These are phyloP conservation scores for Mantis religiosa DNA, from an alignment of 2,888 invertebrate species.

Conservation along the genomic window DNA sequence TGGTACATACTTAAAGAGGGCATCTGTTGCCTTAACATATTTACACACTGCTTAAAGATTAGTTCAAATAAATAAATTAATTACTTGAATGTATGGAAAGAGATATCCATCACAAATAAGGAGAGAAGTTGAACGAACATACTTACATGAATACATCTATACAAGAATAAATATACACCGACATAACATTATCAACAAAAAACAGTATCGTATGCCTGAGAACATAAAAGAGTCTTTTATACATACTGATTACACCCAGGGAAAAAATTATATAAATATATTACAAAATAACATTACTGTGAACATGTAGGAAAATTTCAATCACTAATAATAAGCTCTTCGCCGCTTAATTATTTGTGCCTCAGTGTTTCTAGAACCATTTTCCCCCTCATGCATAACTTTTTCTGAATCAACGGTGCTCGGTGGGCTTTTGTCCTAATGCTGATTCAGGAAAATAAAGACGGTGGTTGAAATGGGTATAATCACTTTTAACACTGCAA, in stretches of 20 bases:
- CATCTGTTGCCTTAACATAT: conserved; percentile 3
- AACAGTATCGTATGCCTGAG: conserved; percentile 7
- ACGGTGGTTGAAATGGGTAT: not conserved
- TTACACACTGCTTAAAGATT: not conserved
- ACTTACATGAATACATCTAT: not conserved
- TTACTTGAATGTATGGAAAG: not conserved
- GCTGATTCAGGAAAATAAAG: not conserved
- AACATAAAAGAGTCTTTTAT: conserved; percentile 6
- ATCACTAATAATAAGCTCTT: not conserved
- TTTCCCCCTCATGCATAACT: not conserved
- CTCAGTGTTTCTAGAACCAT: not conserved
- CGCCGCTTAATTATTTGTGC: not conserved
- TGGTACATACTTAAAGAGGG: conserved; percentile 26
- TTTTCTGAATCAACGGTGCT: conserved; percentile 2
- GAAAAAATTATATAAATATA: not conserved
- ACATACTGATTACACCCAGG: not conserved
- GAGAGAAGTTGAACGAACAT: not conserved
- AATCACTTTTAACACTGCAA: not conserved
- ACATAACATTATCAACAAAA: not conserved
- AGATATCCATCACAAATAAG: not conserved
- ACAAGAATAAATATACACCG: not conserved
- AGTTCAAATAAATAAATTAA: not conserved
- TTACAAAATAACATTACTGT: not conserved
- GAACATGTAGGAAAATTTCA: not conserved
- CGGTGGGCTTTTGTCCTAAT: conserved; percentile 26